Percentiles rank a stretch among this genome's conserved stretches.
Conservation (phyloP, 2,888 invertebrate species). For the Ferrisia virgata region DNA sequence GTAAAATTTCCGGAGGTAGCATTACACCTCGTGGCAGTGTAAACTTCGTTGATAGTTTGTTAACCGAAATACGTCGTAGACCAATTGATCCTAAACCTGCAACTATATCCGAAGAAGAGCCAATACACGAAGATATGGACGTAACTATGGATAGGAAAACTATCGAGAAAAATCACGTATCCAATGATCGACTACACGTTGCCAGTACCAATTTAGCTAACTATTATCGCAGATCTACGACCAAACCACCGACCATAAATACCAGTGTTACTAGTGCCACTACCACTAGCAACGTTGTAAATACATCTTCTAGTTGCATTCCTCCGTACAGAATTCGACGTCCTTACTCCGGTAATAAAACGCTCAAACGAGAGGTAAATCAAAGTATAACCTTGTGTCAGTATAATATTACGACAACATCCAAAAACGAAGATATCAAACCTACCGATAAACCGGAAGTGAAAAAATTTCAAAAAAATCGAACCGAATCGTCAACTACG, state of each 20-base stretch:
- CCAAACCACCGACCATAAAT: background rate
- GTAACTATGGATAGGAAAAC: slow-evolving; percentile 19
- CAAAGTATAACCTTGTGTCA: background rate
- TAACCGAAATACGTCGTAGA: background rate
- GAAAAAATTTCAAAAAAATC: background rate
- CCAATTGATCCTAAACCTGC: background rate
- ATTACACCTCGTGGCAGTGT: background rate
- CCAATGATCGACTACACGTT: background rate
- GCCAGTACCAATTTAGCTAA: slow-evolving; percentile 8
- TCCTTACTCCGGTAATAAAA: background rate
- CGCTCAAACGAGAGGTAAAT: background rate
- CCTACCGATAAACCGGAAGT: background rate
- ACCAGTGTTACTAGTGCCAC: background rate
- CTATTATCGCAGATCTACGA: background rate
- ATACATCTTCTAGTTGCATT: background rate
- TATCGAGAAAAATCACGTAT: slow-evolving; percentile 22
- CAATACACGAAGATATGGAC: slow-evolving; percentile 24
- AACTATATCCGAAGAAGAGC: background rate
- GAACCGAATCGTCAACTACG: background rate
- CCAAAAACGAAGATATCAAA: background rate
- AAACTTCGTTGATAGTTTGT: background rate
- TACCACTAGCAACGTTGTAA: background rate
- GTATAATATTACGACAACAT: background rate
- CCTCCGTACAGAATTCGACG: background rate
- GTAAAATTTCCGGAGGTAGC: background rate